Conservation (phyloP, 2,113 vertebrate genomes). For the Vombatus ursinus region DNA sequence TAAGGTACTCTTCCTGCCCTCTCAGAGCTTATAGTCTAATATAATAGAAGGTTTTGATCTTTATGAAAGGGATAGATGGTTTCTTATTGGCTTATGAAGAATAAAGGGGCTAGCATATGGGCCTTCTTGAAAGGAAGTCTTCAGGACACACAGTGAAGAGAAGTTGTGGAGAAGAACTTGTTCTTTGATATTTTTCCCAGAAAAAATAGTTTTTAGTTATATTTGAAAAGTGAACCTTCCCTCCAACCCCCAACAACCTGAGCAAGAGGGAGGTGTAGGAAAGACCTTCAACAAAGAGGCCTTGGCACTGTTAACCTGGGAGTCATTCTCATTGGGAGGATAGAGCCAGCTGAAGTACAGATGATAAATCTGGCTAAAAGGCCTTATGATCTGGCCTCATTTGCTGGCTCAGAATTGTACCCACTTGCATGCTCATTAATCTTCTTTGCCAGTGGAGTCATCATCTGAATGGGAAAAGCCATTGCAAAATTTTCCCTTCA, state of each 20-base stretch:
- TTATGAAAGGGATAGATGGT: not conserved
- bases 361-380: slow-evolving; percentile 53
- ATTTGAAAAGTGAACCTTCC: slow-evolving; percentile 22
- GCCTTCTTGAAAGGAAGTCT: not conserved
- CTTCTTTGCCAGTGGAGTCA: slow-evolving; percentile 64
- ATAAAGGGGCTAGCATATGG: not conserved
- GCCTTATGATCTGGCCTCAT: slow-evolving; percentile 48
- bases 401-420: slow-evolving; percentile 48
- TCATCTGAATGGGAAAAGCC: slow-evolving; percentile 73
- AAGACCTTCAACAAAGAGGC: slow-evolving; percentile 29
- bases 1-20: not conserved
- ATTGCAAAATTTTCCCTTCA: slow-evolving; percentile 71
- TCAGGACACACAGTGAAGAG: not conserved
- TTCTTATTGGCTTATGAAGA: not conserved
- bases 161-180: not conserved
- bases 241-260: not conserved
- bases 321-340: slow-evolving; percentile 15
- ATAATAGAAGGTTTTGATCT: not conserved
- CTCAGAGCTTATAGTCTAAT: not conserved
- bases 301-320: not conserved
- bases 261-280: not conserved
- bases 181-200: not conserved
- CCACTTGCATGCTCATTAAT: slow-evolving; percentile 49
- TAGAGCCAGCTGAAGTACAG: not conserved
- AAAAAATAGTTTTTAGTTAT: slow-evolving; percentile 30